Evolutionary conservation across 2,797 vertebrate genomes (phyloP), one percentile per base, ranked within the genome.

Genomic region (Ciconia nigra): DNA sequence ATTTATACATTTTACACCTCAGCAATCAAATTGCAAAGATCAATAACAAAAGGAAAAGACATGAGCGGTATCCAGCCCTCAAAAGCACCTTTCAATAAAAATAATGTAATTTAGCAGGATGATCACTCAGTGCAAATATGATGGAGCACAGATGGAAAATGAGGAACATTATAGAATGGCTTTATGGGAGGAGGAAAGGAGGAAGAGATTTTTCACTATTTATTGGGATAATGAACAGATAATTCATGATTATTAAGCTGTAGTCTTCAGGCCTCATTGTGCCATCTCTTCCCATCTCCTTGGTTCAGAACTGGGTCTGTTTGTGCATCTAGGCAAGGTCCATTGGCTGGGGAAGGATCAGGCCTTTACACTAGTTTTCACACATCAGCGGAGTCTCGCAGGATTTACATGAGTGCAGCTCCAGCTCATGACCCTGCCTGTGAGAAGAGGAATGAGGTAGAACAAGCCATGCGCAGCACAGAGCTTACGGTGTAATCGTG

Each of bases 31-130:
- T 95, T 12, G 2, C 70, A 63, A 88, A 92, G 93, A 96, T 94
- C 95, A 83, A 79, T 95, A 96, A 88, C 79, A 86, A 84, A 94
- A 94, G 82, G 85, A 87, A 94, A 93, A 97, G 82, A 76, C 21
- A 6, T 2, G 62, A 96, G 73, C 39, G 3, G 65, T 28, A 87
- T 49, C 87, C 86, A 93, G 92, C 87, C 79, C 90, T 95, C 69
- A 86, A 86, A 95, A 97, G 79, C 72, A 96, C 87, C 95, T 95
- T 96, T 94, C 95, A 96, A 91, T 94, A 97, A 96, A 96, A 96
- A 93, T 90, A 93, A 95, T 90, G 83, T 73, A 78, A 93, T 95
- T 95, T 94, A 96, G 66, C 92, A 91, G 80, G 77, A 79, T 93
- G 89, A 96, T 90, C 92, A 82, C 87, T 94, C 79, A 79, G 84